Base-by-base conservation (phyloP, 2,113 vertebrate genomes). In the Oncorhynchus kisutch region DNA sequence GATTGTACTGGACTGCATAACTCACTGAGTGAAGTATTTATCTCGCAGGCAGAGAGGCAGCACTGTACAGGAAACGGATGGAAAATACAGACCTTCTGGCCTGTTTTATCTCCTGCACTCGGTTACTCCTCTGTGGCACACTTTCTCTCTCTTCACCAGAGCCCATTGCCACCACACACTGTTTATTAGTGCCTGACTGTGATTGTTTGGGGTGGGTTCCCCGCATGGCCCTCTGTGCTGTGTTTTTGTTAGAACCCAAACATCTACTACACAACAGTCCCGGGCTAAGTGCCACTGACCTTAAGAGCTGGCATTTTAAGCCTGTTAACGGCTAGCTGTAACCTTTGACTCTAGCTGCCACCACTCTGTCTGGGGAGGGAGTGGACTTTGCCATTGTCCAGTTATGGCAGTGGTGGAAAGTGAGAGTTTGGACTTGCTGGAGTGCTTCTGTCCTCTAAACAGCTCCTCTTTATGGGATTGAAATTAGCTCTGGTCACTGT, bases 1-100 rank as follows among this genome's bases (percentile, higher is more conserved):
- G 86, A 84, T 87, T 82, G 86, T 16, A 54, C 14, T 81, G 83
- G 88, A 86, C 86, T 81, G 84, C 78, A 87, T 91, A 92, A 92
- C 85, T 91, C 87, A 89, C 84, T 82, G 84, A 81, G 82, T 88
- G 84, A 89, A 84, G 88, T 88, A 83, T 91, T 91, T 91, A 84
- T 92, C 85, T 87, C 86, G 48, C 22, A 60, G 78, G 60, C 39
- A 77, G 65, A 59, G 77, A 71, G 68, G 59, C 70, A 48, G 45
- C 25, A 5, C 14, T 22, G 65, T 31, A 59, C 59, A 49, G 71
- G 20, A 72, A 82, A 75, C 84, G 29, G 67, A 68, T 68, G 67
- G 67, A 8, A 68, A 68, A 68, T 18, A n/a, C 66, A 67, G 66
- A 39, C 66, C 16, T 31, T 16, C 67, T 67, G 29, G 25, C 27